phyloP scores from a whole-genome alignment of 2,888 invertebrate species.

The Torymus auratus region DNA sequence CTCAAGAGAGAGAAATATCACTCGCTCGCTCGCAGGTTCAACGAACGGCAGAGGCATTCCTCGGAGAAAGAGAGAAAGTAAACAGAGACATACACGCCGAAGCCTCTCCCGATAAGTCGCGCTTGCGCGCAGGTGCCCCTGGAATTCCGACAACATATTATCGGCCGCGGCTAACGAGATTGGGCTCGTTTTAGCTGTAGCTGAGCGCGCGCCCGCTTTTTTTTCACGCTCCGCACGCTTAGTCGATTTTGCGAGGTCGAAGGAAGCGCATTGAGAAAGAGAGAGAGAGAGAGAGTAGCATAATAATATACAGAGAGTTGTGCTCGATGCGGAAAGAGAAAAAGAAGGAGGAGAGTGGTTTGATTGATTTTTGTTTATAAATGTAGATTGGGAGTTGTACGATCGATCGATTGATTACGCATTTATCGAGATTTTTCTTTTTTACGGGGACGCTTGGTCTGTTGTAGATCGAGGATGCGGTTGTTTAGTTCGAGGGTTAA shows the following conservation, averaged over 20 bases:
- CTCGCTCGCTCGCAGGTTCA: slow-evolving; percentile 5
- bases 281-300: no score
- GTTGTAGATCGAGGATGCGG: background rate
- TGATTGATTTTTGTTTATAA: no score
- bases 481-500: no score
- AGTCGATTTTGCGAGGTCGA: no score
- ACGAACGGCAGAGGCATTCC: slow-evolving; percentile 19
- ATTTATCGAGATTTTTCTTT: background rate
- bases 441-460: background rate
- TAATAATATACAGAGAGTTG: no score
- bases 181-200: slow-evolving; percentile 27
- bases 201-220: background rate
- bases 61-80: slow-evolving; percentile 51
- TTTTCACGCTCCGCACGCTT: background rate
- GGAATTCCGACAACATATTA: slow-evolving; percentile 10
- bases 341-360: no score
- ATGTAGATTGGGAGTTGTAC: no score
- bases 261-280: no score
- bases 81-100: slow-evolving; percentile 16
- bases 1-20: no score
- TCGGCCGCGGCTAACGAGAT: slow-evolving; percentile 26
- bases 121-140: slow-evolving; percentile 21
- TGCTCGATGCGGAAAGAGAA: no score
- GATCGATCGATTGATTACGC: no score
- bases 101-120: background rate